Base-by-base conservation (phyloP, 2,113 vertebrate genomes). In the Todiramphus chloris region DNA sequence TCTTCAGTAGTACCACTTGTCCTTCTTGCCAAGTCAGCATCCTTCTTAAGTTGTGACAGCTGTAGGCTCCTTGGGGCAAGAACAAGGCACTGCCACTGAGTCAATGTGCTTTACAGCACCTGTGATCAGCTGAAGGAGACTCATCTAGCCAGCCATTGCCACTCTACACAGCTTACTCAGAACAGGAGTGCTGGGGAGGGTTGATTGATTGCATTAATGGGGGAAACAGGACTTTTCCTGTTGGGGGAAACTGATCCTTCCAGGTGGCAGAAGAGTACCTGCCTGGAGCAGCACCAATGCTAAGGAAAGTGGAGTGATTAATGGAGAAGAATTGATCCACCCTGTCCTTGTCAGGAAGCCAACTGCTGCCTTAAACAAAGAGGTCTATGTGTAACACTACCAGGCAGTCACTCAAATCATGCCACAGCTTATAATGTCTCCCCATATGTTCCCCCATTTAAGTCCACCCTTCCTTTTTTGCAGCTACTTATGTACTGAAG, bases 301-400 rank as follows among this genome's bases (percentile, higher is more conserved):
- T 69, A 74, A 66, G 50, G 10, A 41, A 75, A 67, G 48, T 1
- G 0, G n/a, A n/a, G 35, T 80, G 75, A 94, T 95, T 66, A 48
- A 96, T 94, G 87, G 84, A 62, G 78, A 94, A 91, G 89, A 86
- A 92, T 53, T 93, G 96, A 92, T 96, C 96, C 82, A 83, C 46
- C 82, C 75, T 28, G 78, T 39, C 85, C 59, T 86, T 86, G 85
- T 77, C 87, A 83, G 55, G 51, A 51, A 1, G 87, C 96, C 94
- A 87, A 31, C 10, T 37, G 24, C 74, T 55, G 46, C 82, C 55
- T 93, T 55, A 75, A 84, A 96, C 94, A 96, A 91, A 96, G 94
- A 60, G 27, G 41, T 18, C 85, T 96, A 56, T 96, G 92, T 95
- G 72, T 64, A 94, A 73, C 1, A 4, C 72, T 67, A 88, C 85